Conservation (phyloP, 2,797 vertebrate species). For the Silurus lanzhouensis region DNA sequence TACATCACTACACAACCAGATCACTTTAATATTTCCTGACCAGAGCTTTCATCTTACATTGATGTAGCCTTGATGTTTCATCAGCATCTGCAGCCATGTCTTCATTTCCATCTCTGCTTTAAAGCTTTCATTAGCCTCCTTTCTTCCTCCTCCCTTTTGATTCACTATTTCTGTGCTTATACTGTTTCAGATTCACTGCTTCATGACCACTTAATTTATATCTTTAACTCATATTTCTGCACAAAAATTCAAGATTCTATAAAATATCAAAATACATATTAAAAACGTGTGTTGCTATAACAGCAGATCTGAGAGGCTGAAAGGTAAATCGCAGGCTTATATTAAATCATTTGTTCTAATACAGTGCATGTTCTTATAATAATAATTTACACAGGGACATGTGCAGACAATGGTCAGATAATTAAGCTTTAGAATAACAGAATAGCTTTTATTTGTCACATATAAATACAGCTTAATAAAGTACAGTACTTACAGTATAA, state of each 20-base stretch:
- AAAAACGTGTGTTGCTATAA: not conserved
- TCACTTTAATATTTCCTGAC: not conserved
- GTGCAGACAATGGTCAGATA: not conserved
- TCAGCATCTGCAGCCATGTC: not conserved
- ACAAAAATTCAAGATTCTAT: not conserved
- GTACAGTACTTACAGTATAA: no score
- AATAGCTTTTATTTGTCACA: no score
- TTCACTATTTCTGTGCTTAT: not conserved
- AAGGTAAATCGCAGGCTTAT: not conserved
- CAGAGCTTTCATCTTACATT: not conserved
- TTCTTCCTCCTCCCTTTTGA: not conserved
- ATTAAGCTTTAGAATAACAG: not conserved
- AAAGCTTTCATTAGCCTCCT: not conserved
- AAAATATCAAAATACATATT: not conserved
- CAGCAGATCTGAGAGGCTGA: not conserved
- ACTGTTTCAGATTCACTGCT: not conserved
- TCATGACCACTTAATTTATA: not conserved
- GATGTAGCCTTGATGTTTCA: not conserved
- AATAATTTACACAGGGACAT: not conserved
- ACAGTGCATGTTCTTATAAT: not conserved
- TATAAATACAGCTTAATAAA: no score
- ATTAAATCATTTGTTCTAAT: not conserved
- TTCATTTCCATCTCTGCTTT: constrained; percentile 1
- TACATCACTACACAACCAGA: not conserved
- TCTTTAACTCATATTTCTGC: not conserved